Conservation (phyloP, 2,888 invertebrate species). For the Catocala sponsa region DNA sequence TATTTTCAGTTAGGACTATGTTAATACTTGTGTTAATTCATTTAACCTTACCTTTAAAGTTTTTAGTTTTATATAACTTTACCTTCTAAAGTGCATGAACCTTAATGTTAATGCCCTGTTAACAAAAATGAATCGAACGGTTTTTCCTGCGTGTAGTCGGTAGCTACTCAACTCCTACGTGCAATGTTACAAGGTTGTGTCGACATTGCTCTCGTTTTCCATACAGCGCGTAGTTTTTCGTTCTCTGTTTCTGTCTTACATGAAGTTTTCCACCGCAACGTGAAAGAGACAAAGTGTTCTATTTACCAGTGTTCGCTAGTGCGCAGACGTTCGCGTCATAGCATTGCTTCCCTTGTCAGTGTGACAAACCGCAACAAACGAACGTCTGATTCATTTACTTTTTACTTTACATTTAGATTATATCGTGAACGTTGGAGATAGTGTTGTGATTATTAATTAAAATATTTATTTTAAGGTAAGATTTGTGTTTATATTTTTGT, state of each 20-base stretch:
- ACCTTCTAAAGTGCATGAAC: constrained; percentile 6
- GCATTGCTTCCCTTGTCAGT: constrained; percentile 57
- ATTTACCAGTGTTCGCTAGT: constrained; percentile 34
- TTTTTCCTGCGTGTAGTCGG: constrained; percentile 28
- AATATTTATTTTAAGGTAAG: constrained; percentile 47
- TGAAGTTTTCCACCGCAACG: constrained; percentile 19
- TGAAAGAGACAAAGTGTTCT: constrained; percentile 32
- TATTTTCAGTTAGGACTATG: background rate
- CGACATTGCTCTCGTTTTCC: constrained; percentile 67
- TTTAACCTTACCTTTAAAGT: too few species aligned
- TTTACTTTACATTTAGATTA: constrained; percentile 43
- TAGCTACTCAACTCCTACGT: constrained; percentile 25
- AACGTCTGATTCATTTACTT: constrained; percentile 52
- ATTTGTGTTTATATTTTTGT: constrained; percentile 9
- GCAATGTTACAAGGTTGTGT: constrained; percentile 50
- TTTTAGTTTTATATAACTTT: background rate
- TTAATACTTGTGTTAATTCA: background rate
- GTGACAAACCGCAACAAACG: constrained; percentile 55
- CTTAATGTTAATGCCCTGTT: background rate
- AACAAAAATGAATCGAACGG: constrained; percentile 3
- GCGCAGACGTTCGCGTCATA: constrained; percentile 66
- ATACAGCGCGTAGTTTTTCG: constrained; percentile 28
- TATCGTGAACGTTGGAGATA: constrained; percentile 31
- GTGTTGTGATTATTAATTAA: constrained; percentile 37
- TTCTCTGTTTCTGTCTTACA: constrained; percentile 49